Conservation (phyloP, 2,888 invertebrate genomes). For the Hymenopus coronatus region DNA sequence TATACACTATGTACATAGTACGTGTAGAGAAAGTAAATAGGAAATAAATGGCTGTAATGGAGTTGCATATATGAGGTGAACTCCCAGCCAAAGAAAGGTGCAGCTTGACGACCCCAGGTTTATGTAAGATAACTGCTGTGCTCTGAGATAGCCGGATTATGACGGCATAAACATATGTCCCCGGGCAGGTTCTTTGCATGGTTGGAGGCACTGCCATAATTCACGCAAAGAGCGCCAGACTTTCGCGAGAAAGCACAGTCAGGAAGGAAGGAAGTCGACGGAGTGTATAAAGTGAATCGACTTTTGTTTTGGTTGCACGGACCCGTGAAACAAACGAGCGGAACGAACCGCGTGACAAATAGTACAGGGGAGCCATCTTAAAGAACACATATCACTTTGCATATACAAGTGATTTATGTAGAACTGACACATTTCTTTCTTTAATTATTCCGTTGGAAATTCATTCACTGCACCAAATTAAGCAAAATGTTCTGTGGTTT, state of each 20-base stretch:
- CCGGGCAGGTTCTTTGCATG: background rate
- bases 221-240: background rate
- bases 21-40: too few relatives aligned
- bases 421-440: too few relatives aligned
- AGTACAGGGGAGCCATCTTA: background rate
- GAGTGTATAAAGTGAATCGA: slow-evolving; percentile 28
- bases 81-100: too few relatives aligned
- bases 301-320: slow-evolving; percentile 23
- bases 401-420: too few relatives aligned
- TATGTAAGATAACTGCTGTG: too few relatives aligned
- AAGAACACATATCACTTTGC: background rate
- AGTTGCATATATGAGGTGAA: too few relatives aligned
- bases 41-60: too few relatives aligned
- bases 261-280: slow-evolving; percentile 24
- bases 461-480: too few relatives aligned
- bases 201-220: background rate
- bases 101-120: too few relatives aligned
- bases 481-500: too few relatives aligned
- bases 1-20: too few relatives aligned
- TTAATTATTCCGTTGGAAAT: too few relatives aligned
- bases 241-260: slow-evolving; percentile 13
- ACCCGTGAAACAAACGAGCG: slow-evolving; percentile 26
- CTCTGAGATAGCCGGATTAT: background rate
- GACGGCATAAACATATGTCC: background rate
- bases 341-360: background rate